Base-by-base conservation (phyloP, 2,797 vertebrate species). In the Brotula barbata region DNA sequence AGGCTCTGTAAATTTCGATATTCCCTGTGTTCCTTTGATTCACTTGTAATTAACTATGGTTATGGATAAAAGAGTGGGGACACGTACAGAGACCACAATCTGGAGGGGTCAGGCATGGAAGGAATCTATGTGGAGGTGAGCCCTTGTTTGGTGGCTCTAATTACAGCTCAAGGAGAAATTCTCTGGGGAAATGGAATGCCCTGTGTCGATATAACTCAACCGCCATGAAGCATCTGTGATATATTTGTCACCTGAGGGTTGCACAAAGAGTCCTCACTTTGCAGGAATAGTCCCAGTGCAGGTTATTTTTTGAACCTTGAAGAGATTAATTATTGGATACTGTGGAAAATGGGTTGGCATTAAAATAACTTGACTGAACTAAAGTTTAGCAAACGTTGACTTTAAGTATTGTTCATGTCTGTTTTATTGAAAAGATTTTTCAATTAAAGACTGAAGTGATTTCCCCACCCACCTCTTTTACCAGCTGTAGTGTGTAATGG, bases 91-190 rank as follows among this genome's bases (percentile, higher is more conserved):
- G 28, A 54, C 39, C 19, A 1, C 31, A 33, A 33, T 6, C 6
- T 33, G 11, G 9, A 20, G 16, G 16, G 40, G 25, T 50, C 41
- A 47, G 68, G 17, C 56, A 22, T 58, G 62, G 68, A 43, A 12
- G 41, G 28, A 40, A 45, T 20, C 34, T 22, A n/a, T 15, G 36
- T 11, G 7, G n/a, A 5, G 44, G 34, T n/a, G 56, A 12, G 65
- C 46, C 57, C 39, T 67, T 66, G 77, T 63, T 71, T 59, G 64
- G 43, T 59, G 61, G 75, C 71, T 79, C 72, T 82, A 81, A 86
- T 87, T 85, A 73, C 73, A 62, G 59, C 76, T 81, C 58, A 71
- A 65, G 52, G 61, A 81, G 63, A 79, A 36, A 31, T 64, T 73
- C 69, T 76, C 36, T 60, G 46, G 67, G 7, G 39, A 68, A 71